phyloP scores from a whole-genome alignment of 2,797 vertebrate genomes.

The Molossus alvarezi region DNA sequence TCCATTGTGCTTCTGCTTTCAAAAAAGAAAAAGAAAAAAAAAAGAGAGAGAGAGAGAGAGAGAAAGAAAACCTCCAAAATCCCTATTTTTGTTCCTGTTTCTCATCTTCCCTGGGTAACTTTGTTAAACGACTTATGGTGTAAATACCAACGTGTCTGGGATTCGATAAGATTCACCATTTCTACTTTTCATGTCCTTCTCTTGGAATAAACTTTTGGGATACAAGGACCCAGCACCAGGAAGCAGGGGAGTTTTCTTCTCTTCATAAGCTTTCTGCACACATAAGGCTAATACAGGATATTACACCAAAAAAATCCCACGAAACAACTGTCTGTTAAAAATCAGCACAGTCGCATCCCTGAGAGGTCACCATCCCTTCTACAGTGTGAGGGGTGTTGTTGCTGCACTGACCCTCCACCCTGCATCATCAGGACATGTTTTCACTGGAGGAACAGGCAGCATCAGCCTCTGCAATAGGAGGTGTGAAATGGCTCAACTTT shows the following conservation, averaged over 20 bases:
- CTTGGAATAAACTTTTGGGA: constrained; percentile 33
- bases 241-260: background rate
- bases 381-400: rapidly evolving
- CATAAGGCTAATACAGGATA: background rate
- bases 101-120: background rate
- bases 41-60: background rate
- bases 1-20: constrained; percentile 65
- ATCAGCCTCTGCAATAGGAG: rapidly evolving
- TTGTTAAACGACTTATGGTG: background rate
- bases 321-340: background rate
- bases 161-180: background rate
- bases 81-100: constrained; percentile 47
- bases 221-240: background rate
- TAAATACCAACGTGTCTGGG: background rate
- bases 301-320: background rate
- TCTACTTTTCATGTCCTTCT: background rate
- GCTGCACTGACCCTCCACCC: rapidly evolving
- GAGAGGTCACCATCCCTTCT: background rate
- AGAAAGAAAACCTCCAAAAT: background rate
- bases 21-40: background rate
- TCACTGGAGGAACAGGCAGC: background rate
- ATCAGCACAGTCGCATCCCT: background rate
- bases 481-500: background rate
- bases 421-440: rapidly evolving
- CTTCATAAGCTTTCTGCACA: background rate